Evolutionary conservation across 2,797 vertebrate species (phyloP).

Genomic region (Sciaenops ocellatus): DNA sequence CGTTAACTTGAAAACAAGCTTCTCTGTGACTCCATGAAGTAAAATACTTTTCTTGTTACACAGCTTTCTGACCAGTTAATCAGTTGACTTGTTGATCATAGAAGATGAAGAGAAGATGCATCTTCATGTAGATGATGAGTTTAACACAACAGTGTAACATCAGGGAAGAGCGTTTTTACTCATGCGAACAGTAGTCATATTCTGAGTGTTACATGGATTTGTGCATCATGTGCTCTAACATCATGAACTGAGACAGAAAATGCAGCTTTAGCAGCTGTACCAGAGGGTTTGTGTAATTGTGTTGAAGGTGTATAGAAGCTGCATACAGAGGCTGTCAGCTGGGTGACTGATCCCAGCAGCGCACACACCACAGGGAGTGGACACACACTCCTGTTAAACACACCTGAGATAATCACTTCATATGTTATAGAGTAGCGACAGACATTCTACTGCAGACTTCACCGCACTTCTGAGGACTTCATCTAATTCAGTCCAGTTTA

Average conservation of each 20-base stretch:
- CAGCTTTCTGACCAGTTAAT: background rate
- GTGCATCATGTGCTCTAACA: background rate
- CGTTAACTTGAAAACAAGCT: too few relatives aligned
- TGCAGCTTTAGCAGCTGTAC: conserved; percentile 43
- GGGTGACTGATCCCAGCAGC: conserved; percentile 59
- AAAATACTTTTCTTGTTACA: too few relatives aligned
- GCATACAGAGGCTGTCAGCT: conserved; percentile 48
- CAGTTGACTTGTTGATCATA: background rate
- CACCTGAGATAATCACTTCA: conserved; percentile 47
- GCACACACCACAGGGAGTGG: conserved; percentile 61
- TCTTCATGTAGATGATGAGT: background rate
- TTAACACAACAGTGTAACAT: background rate
- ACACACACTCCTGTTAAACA: conserved; percentile 52
- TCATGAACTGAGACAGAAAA: conserved; percentile 12
- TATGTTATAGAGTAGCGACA: conserved; percentile 13
- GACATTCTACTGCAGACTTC: conserved; percentile 13
- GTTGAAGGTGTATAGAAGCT: conserved; percentile 70
- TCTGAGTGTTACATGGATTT: conserved; percentile 7
- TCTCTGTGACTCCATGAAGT: too few relatives aligned
- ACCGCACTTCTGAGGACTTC: conserved; percentile 2
- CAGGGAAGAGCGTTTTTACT: background rate
- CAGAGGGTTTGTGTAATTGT: conserved; percentile 71
- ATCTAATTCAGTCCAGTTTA: background rate
- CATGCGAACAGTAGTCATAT: background rate
- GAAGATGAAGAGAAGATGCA: background rate